Base-by-base conservation (phyloP, 2,113 vertebrate species). In the Casuarius casuarius region DNA sequence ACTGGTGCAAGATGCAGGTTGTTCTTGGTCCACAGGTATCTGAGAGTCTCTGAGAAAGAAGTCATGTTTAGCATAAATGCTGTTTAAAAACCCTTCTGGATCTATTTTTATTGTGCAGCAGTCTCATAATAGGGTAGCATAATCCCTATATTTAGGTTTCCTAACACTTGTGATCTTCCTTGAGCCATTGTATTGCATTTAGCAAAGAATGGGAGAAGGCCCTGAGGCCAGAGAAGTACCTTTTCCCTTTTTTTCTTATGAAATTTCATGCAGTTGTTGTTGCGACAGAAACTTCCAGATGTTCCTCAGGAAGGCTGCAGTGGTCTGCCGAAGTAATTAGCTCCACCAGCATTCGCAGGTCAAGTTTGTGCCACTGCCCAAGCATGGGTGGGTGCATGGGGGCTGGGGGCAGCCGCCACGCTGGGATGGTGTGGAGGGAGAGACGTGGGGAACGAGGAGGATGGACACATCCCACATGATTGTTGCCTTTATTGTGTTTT, bases 71-170 rank as follows among this genome's bases (percentile, higher is more conserved):
- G 74, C 67, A 82, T 91, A 92, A 91, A 76, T 42, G 49, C 62
- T 94, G 52, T 70, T 82, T 46, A 58, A 97, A 93, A 72, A 0
- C 29, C 26, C 33, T 71, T 92, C 87, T 54, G 92, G 67, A 63
- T 92, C 81, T 95, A 42, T 93, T 95, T 92, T 89, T 96, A 31
- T 91, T 92, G 67, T 62, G 46, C 38, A 96, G 81, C 91, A 51
- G 58, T 94, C 92, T 94, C 91, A 33, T 94, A 91, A 82, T 23
- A 94, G 78, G 87, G 89, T 94, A 66, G 5, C 74, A 38, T 10
- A 93, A 66, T 91, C 46, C 29, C 93, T 97, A 40, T 96, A 80
- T 96, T 95, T 96, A 95, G 93, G 56, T 95, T 85, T 85, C 74
- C 76, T 89, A 91, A 83, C 91, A 74, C 58, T 87, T 83, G 74